Evolutionary conservation across 2,113 vertebrate genomes (phyloP), one percentile per base, ranked within the genome.

Genomic region (Cisticola juncidis): DNA sequence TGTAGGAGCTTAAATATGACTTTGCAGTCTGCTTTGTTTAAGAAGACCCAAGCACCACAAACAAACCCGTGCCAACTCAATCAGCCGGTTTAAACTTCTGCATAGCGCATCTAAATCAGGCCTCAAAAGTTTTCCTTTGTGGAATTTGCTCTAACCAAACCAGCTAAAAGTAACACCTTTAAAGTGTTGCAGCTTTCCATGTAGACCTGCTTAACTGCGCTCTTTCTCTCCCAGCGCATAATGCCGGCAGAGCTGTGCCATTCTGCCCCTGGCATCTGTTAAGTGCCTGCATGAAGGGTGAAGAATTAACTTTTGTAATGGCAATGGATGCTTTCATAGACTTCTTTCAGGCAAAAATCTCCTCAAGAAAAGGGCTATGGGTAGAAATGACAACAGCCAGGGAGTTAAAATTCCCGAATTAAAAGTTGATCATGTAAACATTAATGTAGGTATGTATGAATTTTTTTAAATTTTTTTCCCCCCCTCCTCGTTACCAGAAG

Each of bases 261-360:
- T 96, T 97, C 96, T 96, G 96, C 95, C 96, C 97, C 95, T 96
- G 97, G 97, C 97, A 97, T 97, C 97, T 97, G 97, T 97, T 97
- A 96, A 97, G 96, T 97, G 97, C 91, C 95, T 97, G 95, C 95
- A 78, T 97, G 96, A 96, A 93, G 92, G 88, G 91, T 87, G 88
- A 96, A 94, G 96, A 96, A 93, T 96, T 96, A 95, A 95, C 94
- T 96, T 97, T 97, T 95, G 90, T 96, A 87, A 93, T 96, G 94
- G 95, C 95, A 95, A 94, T 94, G 95, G 95, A 91, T 97, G 95
- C 93, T 95, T 96, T 97, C 92, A 96, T 92, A 94, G 84, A 68
- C 82, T 93, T 88, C 96, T 97, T 97, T 95, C 86, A 97, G 76
- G 73, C 81, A 95, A 97, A 96, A 97, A 96, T 93, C 77, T 88